A percentile compares a stretch with the other conserved stretches of the same genome.
These are phyloP conservation scores for Urosaurus nigricauda DNA, from an alignment of 2,797 vertebrate genomes.

Conservation along the genomic window DNA sequence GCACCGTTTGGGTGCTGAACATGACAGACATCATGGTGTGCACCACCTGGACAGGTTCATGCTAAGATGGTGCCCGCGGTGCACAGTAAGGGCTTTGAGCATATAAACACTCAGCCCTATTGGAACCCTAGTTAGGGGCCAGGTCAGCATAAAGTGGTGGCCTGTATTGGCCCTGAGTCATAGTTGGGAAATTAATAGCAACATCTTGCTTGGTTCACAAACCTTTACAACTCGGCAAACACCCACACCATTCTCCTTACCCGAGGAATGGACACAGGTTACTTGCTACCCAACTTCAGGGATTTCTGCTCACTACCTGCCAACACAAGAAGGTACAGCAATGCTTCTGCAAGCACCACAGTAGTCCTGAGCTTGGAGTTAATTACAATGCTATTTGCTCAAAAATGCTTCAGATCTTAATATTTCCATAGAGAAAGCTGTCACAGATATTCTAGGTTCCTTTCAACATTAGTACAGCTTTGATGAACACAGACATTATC, in stretches of 20 bases:
- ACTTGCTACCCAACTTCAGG: neutral
- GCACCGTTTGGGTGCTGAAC: no score
- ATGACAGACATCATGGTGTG: no score
- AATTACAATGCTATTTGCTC: neutral
- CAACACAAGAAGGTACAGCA: neutral
- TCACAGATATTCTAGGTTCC: neutral
- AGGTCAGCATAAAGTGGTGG: no score
- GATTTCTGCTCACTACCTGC: neutral
- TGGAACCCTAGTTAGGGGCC: no score
- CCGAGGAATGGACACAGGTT: neutral
- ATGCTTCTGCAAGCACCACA: neutral
- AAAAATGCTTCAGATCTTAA: neutral
- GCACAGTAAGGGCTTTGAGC: no score
- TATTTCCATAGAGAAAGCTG: neutral
- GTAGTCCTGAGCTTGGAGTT: neutral
- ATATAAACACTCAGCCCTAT: no score
- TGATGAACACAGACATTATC: neutral
- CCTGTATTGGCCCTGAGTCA: no score
- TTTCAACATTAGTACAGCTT: accelerated
- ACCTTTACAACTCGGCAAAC: neutral
- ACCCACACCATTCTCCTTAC: neutral
- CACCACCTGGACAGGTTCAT: no score
- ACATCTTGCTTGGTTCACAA: neutral
- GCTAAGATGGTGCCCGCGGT: no score
- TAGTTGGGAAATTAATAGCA: neutral